Evolutionary conservation across 2,888 invertebrate genomes (phyloP).

Genomic region (Chrysodeixis includens): DNA sequence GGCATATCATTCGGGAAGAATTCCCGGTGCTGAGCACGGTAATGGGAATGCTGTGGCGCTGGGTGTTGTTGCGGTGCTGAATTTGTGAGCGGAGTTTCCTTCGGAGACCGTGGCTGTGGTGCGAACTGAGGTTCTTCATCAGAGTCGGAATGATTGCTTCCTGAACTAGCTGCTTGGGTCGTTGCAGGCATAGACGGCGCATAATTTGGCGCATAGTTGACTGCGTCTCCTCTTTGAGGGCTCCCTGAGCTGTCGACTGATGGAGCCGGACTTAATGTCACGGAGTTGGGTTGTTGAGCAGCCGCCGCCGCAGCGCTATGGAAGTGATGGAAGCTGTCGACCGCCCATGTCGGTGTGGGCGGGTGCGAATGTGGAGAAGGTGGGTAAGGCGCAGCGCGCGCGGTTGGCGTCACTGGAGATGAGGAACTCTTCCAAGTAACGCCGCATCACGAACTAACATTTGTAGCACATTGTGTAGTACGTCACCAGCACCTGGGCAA

Average conservation of each 20-base stretch:
- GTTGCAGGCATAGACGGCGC: constrained; percentile 78
- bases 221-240: constrained; percentile 92
- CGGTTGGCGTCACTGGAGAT: constrained; percentile 95
- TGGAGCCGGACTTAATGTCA: constrained; percentile 96
- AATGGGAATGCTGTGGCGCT: constrained; percentile 81
- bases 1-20: constrained; percentile 95
- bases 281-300: constrained; percentile 95
- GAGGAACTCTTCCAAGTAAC: constrained; percentile 93
- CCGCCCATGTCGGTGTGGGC: constrained; percentile 93
- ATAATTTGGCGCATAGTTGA: constrained; percentile 79
- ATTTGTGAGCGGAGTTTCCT: constrained; percentile 78
- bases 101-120: constrained; percentile 91
- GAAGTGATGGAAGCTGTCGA: constrained; percentile 89
- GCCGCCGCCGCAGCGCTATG: constrained; percentile 91
- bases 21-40: constrained; percentile 88
- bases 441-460: constrained; percentile 95
- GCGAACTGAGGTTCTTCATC: constrained; percentile 92
- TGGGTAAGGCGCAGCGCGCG: constrained; percentile 92
- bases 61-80: constrained; percentile 81
- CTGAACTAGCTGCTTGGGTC: constrained; percentile 88
- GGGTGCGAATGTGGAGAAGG: constrained; percentile 95
- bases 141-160: constrained; percentile 94
- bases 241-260: constrained; percentile 96
- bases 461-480: constrained; percentile 97
- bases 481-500: constrained; percentile 97